A percentile compares a stretch with the other conserved stretches of the same genome.
Evolutionary conservation across 2,113 vertebrate species (phyloP).

Genomic region (Bufo bufo): DNA sequence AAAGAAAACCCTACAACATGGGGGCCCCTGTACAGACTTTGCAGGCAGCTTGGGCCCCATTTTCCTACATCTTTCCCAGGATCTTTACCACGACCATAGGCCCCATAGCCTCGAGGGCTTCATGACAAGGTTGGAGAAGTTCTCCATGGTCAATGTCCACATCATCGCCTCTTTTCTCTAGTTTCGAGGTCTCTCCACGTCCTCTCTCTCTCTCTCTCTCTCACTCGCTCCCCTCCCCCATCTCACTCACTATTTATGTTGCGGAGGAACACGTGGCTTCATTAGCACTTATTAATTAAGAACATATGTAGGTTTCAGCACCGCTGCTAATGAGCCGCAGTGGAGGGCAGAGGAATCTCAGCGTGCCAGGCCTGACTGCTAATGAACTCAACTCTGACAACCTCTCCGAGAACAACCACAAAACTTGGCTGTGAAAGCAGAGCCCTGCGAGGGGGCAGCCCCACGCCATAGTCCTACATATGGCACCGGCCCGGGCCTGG

Average conservation of each 20-base stretch:
- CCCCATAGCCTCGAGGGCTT: neutral
- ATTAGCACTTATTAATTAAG: conserved; percentile 59
- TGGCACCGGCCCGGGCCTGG: neutral
- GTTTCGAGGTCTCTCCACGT: neutral
- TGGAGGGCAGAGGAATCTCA: conserved; percentile 21
- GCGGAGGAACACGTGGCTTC: conserved; percentile 40
- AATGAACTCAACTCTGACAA: conserved; percentile 38
- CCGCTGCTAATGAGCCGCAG: conserved; percentile 39
- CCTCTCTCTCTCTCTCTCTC: neutral
- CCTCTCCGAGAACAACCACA: neutral
- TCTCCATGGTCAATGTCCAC: neutral
- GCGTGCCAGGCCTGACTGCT: conserved; percentile 42
- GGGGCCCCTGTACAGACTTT: too few relatives aligned
- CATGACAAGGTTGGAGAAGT: neutral
- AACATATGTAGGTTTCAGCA: conserved; percentile 56
- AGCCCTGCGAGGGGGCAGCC: neutral
- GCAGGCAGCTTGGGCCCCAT: too few relatives aligned
- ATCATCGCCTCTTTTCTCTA: neutral
- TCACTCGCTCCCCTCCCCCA: neutral
- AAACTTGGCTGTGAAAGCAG: conserved; percentile 14
- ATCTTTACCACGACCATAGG: too few relatives aligned
- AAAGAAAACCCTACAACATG: too few relatives aligned
- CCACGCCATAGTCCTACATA: neutral
- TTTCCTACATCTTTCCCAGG: too few relatives aligned
- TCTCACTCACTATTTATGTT: conserved; percentile 24